Evolutionary conservation across 2,888 invertebrate genomes (phyloP).

Genomic region (Maniola hyperantus): DNA sequence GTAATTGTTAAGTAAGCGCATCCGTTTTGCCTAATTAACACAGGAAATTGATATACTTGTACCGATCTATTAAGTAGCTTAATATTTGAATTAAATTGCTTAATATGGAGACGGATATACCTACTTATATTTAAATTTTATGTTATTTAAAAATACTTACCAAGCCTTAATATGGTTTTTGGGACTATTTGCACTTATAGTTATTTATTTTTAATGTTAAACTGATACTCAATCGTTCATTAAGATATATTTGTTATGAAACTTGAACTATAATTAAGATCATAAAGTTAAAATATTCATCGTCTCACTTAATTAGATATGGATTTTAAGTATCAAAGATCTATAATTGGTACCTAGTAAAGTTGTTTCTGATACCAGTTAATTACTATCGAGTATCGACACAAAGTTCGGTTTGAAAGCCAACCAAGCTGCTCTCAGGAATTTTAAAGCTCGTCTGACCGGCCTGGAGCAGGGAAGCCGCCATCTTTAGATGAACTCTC

Average conservation of each 20-base stretch:
- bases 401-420: conserved; percentile 72
- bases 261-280: not conserved
- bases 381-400: conserved; percentile 48
- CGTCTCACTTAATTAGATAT: not conserved
- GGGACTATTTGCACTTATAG: not conserved
- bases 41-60: not conserved
- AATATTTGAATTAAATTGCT: not conserved
- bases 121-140: not conserved
- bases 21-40: not conserved
- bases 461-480: conserved; percentile 53
- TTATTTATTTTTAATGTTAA: not conserved
- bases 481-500: conserved; percentile 49
- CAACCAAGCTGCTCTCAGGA: conserved; percentile 73
- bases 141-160: not conserved
- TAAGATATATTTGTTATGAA: not conserved
- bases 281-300: conserved; percentile 4
- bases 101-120: not conserved
- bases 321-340: conserved; percentile 6
- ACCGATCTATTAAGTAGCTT: not conserved
- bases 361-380: conserved; percentile 31
- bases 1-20: not conserved
- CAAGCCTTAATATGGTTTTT: not conserved
- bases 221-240: not conserved
- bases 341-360: conserved; percentile 12
- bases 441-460: conserved; percentile 71